Evolutionary conservation across 2,888 invertebrate genomes (phyloP).

Genomic region (Agriopis marginaria): DNA sequence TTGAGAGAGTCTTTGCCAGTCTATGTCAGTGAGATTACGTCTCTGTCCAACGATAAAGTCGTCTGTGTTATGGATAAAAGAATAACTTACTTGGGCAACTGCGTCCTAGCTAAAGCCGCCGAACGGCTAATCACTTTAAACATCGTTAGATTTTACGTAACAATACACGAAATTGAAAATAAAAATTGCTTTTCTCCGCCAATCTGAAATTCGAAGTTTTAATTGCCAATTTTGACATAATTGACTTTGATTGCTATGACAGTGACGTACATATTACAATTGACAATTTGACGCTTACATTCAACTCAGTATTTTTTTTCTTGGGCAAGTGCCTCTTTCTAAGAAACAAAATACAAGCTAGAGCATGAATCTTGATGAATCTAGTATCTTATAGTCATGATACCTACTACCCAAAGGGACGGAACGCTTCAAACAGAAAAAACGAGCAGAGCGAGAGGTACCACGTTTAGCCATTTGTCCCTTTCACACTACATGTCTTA

Average conservation of each 20-base stretch:
- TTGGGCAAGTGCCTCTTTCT: too few species aligned
- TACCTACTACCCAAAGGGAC: too few species aligned
- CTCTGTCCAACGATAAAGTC: background rate
- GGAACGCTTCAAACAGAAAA: too few species aligned
- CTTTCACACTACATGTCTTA: too few species aligned
- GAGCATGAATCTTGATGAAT: too few species aligned
- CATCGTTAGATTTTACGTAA: slow-evolving; percentile 65
- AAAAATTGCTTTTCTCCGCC: slow-evolving; percentile 12
- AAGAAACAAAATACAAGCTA: too few species aligned
- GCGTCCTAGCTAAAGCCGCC: slow-evolving; percentile 60
- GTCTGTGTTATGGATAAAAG: background rate
- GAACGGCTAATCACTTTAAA: slow-evolving; percentile 65
- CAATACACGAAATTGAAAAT: slow-evolving; percentile 39
- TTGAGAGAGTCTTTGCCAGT: background rate
- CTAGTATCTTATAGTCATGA: too few species aligned
- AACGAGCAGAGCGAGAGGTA: too few species aligned
- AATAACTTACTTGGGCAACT: slow-evolving; percentile 63
- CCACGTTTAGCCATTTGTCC: too few species aligned
- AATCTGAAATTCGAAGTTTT: background rate
- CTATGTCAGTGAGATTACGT: background rate
- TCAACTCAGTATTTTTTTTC: too few species aligned
- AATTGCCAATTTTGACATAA: background rate
- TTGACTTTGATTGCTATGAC: background rate
- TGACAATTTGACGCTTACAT: background rate
- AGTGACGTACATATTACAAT: background rate